Evolutionary conservation across 92 coral and sea anemone species (phyloP).

Genomic region (Parazoanthus darwini): DNA sequence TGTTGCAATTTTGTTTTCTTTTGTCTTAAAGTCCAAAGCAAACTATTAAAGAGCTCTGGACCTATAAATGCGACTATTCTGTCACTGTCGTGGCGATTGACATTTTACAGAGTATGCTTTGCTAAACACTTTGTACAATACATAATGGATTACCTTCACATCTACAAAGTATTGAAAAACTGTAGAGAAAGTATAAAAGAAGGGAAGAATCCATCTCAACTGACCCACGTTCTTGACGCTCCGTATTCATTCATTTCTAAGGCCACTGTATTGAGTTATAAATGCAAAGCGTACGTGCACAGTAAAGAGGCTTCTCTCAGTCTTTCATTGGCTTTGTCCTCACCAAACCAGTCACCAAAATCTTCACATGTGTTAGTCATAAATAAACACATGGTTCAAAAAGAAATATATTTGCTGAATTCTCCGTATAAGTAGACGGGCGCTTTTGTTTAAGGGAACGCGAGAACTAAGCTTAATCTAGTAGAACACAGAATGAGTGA

Average conservation of each 20-base stretch:
- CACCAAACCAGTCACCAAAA: conserved; percentile 10
- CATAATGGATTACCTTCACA: not conserved
- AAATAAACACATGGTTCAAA: conserved; percentile 42
- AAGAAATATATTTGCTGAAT: conserved; percentile 38
- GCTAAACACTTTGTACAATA: not conserved
- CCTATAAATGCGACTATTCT: not conserved
- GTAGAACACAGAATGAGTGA: not conserved
- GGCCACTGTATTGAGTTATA: not conserved
- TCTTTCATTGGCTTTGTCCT: conserved; percentile 39
- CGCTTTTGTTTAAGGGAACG: conserved; percentile 32
- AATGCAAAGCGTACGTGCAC: not conserved
- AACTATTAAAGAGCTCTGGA: conserved; percentile 18
- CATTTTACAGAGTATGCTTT: not conserved
- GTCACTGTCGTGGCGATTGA: conserved; percentile 1
- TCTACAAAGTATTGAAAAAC: not conserved
- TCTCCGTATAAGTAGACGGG: conserved; percentile 7
- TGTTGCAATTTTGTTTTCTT: conserved; percentile 15
- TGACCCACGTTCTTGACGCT: not conserved
- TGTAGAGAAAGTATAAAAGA: not conserved
- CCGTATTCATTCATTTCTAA: too few species aligned
- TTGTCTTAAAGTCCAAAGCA: conserved; percentile 33
- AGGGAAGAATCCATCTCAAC: not conserved
- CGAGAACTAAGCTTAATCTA: not conserved
- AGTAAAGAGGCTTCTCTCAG: not conserved
- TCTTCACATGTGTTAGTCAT: conserved; percentile 44